Conservation (phyloP, 1,140 invertebrate genomes). For the Trichonephila inaurata region DNA sequence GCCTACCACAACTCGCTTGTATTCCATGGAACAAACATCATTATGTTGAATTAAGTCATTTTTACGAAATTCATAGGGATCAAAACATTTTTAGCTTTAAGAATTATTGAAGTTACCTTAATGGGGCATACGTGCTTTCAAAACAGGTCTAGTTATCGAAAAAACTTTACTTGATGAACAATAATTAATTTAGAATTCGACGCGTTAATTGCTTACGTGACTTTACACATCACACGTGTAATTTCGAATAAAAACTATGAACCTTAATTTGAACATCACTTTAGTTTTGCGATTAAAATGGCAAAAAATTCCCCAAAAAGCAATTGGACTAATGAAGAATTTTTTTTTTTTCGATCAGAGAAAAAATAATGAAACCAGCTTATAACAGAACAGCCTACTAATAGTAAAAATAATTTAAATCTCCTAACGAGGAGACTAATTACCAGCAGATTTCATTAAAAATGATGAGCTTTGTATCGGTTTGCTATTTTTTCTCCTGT, state of each 20-base stretch:
- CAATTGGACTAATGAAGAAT: conserved; percentile 65
- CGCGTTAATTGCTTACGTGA: conserved; percentile 23
- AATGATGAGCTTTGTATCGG: conserved; percentile 67
- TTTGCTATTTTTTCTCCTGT: conserved; percentile 35
- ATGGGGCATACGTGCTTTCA: not conserved
- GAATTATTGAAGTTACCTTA: not conserved
- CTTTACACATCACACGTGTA: not conserved
- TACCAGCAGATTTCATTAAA: conserved; percentile 69
- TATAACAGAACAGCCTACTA: conserved; percentile 30
- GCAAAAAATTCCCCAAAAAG: conserved; percentile 33
- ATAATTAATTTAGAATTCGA: conserved; percentile 39
- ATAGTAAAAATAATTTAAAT: conserved; percentile 62
- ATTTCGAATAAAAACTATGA: conserved; percentile 14
- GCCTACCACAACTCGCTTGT: not conserved
- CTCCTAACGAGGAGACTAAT: conserved; percentile 54
- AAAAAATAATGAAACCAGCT: conserved; percentile 55
- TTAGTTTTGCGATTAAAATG: conserved; percentile 52
- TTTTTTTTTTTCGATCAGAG: conserved; percentile 40
- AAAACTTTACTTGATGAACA: not conserved
- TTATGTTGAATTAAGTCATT: not conserved
- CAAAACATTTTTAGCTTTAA: not conserved
- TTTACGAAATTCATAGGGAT: not conserved
- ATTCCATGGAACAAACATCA: not conserved
- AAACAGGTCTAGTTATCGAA: not conserved
- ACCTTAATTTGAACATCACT: conserved; percentile 56